Percentiles rank a stretch among this genome's conserved stretches.
These are phyloP conservation scores for Eucidaris tribuloides DNA, from an alignment of 35 echinoderm and acorn worm species.

Conservation along the genomic window DNA sequence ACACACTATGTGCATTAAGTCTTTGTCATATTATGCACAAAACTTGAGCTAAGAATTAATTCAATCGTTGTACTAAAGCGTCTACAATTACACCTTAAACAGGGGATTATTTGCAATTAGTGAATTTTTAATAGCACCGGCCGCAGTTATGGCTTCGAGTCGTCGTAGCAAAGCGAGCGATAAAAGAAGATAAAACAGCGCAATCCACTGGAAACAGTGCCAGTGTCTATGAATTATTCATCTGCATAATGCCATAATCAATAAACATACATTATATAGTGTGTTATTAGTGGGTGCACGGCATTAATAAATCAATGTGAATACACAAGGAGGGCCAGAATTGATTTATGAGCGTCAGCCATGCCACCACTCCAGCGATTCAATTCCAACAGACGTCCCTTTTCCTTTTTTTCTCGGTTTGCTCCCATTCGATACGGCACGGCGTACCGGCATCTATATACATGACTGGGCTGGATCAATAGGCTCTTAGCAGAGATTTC, in stretches of 20 bases:
- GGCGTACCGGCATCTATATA: slow-evolving; percentile 9
- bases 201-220: no score
- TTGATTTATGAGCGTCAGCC: slow-evolving; percentile 27
- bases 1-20: no score
- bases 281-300: slow-evolving; percentile 5
- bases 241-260: slow-evolving; percentile 3
- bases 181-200: no score
- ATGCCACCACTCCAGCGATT: neutral
- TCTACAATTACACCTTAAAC: no score
- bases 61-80: no score
- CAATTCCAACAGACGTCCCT: neutral
- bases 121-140: no score
- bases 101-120: no score
- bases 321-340: slow-evolving; percentile 20
- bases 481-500: slow-evolving; percentile 6
- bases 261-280: slow-evolving; percentile 28
- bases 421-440: no score
- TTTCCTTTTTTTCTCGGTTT: neutral
- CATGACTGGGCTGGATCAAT: slow-evolving; percentile 4
- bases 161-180: no score
- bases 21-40: no score
- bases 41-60: no score
- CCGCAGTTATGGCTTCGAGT: no score
- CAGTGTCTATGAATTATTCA: neutral
- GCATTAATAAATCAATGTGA: slow-evolving; percentile 37